A percentile compares a stretch with the other conserved stretches of the same genome.
phyloP scores from a whole-genome alignment of 2,113 vertebrate species.

The Astatotilapia flaviijosephi region DNA sequence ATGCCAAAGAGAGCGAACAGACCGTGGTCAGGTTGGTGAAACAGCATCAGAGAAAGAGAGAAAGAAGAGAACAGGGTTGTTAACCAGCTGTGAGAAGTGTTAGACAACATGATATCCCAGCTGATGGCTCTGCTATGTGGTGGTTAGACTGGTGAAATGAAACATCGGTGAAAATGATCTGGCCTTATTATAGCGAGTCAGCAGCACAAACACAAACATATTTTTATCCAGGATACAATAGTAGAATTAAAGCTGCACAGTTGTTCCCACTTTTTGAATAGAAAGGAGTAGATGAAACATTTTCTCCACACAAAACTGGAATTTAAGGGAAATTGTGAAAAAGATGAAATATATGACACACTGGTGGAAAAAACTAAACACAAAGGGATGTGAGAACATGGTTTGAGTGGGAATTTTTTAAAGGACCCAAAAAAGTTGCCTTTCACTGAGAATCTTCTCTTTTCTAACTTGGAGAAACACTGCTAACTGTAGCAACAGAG shows the following conservation, averaged over 20 bases:
- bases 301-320: background rate
- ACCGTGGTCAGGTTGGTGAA: slow-evolving; percentile 58
- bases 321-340: background rate
- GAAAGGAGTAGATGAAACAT: background rate
- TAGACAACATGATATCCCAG: slow-evolving; percentile 20
- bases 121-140: slow-evolving; percentile 22
- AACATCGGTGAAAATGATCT: background rate
- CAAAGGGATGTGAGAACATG: background rate
- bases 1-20: slow-evolving; percentile 63
- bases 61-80: slow-evolving; percentile 44
- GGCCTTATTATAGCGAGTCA: background rate
- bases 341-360: background rate
- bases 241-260: background rate
- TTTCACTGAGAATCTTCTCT: background rate
- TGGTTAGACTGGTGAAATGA: slow-evolving; percentile 36
- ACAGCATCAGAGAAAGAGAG: slow-evolving; percentile 45
- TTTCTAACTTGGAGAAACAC: background rate
- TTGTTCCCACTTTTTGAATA: background rate
- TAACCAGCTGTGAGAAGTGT: slow-evolving; percentile 33
- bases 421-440: background rate
- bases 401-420: background rate
- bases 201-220: background rate
- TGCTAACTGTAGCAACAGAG: background rate
- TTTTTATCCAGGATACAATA: background rate
- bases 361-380: background rate